Evolutionary conservation across 2,797 vertebrate genomes (phyloP).

Genomic region (Semotilus atromaculatus): DNA sequence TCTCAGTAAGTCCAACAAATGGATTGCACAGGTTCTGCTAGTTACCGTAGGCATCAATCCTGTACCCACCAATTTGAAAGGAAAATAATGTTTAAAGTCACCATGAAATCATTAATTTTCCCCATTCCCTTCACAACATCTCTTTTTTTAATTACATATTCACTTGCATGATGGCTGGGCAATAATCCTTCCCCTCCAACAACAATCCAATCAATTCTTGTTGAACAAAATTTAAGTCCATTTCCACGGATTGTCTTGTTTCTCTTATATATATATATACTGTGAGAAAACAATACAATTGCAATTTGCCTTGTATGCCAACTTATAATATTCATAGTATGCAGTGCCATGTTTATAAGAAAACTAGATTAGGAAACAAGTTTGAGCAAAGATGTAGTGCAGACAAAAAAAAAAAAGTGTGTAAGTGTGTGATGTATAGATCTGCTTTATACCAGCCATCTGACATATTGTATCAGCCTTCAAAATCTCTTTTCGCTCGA

Average conservation of each 20-base stretch:
- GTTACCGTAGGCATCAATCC: background rate
- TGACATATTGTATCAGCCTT: background rate
- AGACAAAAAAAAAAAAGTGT: background rate
- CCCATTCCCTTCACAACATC: background rate
- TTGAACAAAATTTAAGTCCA: background rate
- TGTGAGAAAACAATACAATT: background rate
- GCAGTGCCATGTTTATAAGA: background rate
- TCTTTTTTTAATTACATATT: background rate
- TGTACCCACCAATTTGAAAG: background rate
- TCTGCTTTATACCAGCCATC: background rate
- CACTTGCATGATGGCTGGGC: background rate
- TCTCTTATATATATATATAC: background rate
- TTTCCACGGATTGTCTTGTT: no score
- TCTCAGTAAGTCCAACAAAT: conserved; percentile 77
- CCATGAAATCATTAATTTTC: background rate
- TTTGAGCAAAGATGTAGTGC: background rate
- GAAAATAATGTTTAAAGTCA: background rate
- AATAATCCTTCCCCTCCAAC: background rate
- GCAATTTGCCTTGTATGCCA: background rate
- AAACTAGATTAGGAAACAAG: background rate
- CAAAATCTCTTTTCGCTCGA: background rate
- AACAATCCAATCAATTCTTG: background rate
- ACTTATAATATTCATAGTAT: background rate
- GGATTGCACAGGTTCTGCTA: conserved; percentile 56
- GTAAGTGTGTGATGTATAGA: background rate